These are phyloP conservation scores for Triplophysa tibetana DNA, from an alignment of 2,113 vertebrate genomes.

Conservation along the genomic window DNA sequence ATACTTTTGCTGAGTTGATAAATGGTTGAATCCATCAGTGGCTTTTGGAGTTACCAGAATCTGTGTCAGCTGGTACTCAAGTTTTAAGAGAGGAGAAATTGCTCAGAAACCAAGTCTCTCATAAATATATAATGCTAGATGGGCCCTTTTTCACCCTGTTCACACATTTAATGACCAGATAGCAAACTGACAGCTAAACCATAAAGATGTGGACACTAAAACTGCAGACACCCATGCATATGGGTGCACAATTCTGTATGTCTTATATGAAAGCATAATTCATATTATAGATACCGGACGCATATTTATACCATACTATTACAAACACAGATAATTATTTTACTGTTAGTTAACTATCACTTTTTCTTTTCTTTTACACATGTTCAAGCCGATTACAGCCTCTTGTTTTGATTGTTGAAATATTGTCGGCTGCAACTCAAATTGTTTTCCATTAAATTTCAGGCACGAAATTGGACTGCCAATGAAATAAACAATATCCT, in stretches of 20 bases:
- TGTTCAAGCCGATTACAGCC: background rate
- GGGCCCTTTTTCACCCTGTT: slow-evolving; percentile 40
- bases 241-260: background rate
- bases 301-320: no score
- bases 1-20: slow-evolving; percentile 4
- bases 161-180: slow-evolving; percentile 28
- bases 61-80: slow-evolving; percentile 37
- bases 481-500: background rate
- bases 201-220: slow-evolving; percentile 3
- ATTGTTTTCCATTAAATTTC: no score
- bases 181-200: slow-evolving; percentile 32
- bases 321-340: no score
- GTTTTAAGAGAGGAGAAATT: slow-evolving; percentile 29
- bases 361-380: no score
- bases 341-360: no score
- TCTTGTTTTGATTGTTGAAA: background rate
- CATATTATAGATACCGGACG: no score
- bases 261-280: no score
- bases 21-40: slow-evolving; percentile 10
- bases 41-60: slow-evolving; percentile 40
- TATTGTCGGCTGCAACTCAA: no score
- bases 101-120: slow-evolving; percentile 45
- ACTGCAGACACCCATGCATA: slow-evolving; percentile 21
- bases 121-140: slow-evolving; percentile 52
- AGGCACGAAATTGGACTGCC: no score